Conservation (phyloP, 2,113 vertebrate species). For the Erinaceus europaeus region DNA sequence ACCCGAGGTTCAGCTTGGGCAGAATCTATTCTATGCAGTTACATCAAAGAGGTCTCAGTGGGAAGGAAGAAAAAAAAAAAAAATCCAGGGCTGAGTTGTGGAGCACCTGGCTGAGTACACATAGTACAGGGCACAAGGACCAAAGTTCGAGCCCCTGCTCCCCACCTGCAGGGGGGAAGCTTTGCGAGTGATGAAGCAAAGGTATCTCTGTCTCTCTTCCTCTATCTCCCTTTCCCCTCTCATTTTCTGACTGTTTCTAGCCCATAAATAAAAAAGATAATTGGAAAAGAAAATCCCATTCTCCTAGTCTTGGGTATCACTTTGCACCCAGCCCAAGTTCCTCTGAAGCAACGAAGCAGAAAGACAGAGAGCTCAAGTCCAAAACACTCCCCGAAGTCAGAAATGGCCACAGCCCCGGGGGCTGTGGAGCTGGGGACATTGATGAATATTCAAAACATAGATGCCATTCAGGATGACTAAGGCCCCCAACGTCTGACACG, state of each 20-base stretch:
- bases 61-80: too few relatives aligned
- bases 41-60: not conserved
- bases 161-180: too few relatives aligned
- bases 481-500: not conserved
- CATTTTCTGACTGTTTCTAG: too few relatives aligned
- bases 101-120: too few relatives aligned
- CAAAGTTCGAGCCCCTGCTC: too few relatives aligned
- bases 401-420: not conserved
- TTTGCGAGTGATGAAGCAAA: too few relatives aligned
- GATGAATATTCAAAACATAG: not conserved
- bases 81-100: too few relatives aligned
- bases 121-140: too few relatives aligned
- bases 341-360: not conserved
- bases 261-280: too few relatives aligned
- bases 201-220: too few relatives aligned
- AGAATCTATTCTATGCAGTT: not conserved
- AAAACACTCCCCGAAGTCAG: not conserved
- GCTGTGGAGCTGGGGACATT: not conserved
- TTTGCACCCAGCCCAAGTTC: not conserved
- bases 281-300: not conserved
- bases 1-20: not conserved
- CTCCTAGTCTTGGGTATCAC: not conserved
- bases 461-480: not conserved
- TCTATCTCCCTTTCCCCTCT: too few relatives aligned
- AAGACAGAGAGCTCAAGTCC: conserved; percentile 10